Evolutionary conservation across 64 coral and sea anemone genomes (phyloP).

Genomic region (Montipora cactus): DNA sequence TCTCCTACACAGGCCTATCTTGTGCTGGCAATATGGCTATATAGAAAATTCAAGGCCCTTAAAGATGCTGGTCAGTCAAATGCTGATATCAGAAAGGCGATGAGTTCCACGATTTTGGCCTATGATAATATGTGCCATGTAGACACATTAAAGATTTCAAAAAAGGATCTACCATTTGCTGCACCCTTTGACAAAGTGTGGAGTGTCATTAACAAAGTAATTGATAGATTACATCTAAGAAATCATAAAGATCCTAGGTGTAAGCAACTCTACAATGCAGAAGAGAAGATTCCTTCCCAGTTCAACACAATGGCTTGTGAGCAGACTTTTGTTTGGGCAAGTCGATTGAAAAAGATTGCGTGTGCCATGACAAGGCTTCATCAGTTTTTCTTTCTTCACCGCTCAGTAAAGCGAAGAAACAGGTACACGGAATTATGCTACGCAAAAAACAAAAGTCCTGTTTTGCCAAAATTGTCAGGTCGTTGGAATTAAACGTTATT

Average conservation of each 20-base stretch:
- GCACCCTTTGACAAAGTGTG: slow-evolving; percentile 1
- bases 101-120: slow-evolving; percentile 29
- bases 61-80: no score
- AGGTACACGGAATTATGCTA: no score
- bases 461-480: no score
- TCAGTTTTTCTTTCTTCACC: slow-evolving; percentile 48
- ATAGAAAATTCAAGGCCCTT: no score
- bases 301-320: slow-evolving; percentile 53
- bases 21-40: no score
- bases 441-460: no score
- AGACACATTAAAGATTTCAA: background rate
- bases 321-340: slow-evolving; percentile 29
- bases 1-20: no score
- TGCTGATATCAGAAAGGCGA: no score
- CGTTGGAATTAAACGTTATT: no score
- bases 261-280: slow-evolving; percentile 20
- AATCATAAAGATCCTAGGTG: slow-evolving; percentile 35
- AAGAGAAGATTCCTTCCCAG: background rate
- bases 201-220: background rate
- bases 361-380: slow-evolving; percentile 23
- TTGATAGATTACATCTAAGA: background rate
- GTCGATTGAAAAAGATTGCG: background rate
- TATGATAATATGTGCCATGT: slow-evolving; percentile 65
- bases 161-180: background rate
- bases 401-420: background rate